Base-by-base conservation (phyloP, 2,888 invertebrate genomes). In the Thecophora atra region DNA sequence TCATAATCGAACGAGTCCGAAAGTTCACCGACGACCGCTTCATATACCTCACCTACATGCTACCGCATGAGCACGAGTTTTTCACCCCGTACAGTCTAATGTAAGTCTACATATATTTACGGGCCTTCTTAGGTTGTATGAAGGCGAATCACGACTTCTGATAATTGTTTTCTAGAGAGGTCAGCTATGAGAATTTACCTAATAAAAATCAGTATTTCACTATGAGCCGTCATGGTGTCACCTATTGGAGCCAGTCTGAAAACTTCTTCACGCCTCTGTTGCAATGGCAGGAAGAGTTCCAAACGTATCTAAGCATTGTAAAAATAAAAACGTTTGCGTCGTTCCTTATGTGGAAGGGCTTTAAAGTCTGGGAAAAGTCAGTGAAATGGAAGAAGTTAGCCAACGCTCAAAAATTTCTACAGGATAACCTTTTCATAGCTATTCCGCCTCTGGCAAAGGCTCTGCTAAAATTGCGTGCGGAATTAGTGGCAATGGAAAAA, bases 241-340 rank as follows among this genome's bases (percentile, higher is more conserved):
- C 94, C n/a, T 92, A 93, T 79, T 92, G 91, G 83, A 90, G 88
- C 69, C 83, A 89, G 17, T 90, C 89, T 70, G 95, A 95, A 83
- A 92, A 93, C 85, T 91, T 91, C 17, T 96, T 94, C 81, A 94
- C 94, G 0, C 90, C 92, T 13, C 87, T 96, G 7, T 89, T 91
- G 24, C 89, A 91, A 74, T 96, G 95, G 95, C 93, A 94, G 82
- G 90, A 90, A 73, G 95, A 96, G 82, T 95, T 94, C 80, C 90
- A 89, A n/a, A 91, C 91, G 84, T 96, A 94, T 81, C 89, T 91
- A 54, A 89, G 92, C 81, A 88, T 96, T n/a, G 91, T 92, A 76
- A 89, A 92, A 85, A 92, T 93, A 62, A 91, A 90, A 77, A 90
- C 91, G 63, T 93, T 94, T 82, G 88, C 87, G 62, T 87, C 90